Evolutionary conservation across 2,888 invertebrate species (phyloP), one percentile per base, ranked within the genome.

Genomic region (Lasioglossum lativentre): DNA sequence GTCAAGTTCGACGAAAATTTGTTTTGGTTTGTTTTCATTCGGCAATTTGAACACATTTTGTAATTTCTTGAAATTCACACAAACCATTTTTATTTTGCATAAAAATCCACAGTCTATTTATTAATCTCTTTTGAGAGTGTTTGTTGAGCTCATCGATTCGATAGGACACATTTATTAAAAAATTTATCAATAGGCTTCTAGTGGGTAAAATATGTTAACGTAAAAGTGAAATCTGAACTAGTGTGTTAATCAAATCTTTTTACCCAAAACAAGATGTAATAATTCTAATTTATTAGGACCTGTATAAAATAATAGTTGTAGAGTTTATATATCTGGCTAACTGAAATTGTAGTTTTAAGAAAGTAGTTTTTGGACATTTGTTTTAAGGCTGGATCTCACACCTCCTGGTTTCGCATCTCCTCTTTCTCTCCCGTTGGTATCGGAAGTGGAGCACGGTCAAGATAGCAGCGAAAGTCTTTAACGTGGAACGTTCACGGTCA

Each of bases 381-480:
- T 42, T 5, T 27, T 4, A 14, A 71, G n/a, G n/a, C 47, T 89
- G 30, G 34, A 71, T 75, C 75, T 72, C 85, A 68, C 19, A 12
- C 10, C 68, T 68, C 10, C 34, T 47, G 30, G 30, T 19, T 12
- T 68, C 68, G 23, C 68, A 8, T 19, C 38, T 23, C 56, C 78
- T 38, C 59, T 84, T 66, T 71, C 75, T 59, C 77, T 70, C 40
- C 80, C 75, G 30, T 47, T 82, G 80, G 82, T 86, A 85, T 85
- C 84, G 86, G 88, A 91, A 88, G 86, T 87, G 77, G 87, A 83
- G 79, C 84, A 86, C 83, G 83, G 88, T 78, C 81, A 85, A 86
- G 89, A 88, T 90, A 88, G 82, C 83, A 92, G 92, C 88, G 92
- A 92, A 92, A 92, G 92, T 92, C 85, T 82, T 88, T 83, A 71